Percentiles rank a stretch among this genome's conserved stretches.
Evolutionary conservation across 2,888 invertebrate genomes (phyloP).

Genomic region (Plagiodera versicolora): DNA sequence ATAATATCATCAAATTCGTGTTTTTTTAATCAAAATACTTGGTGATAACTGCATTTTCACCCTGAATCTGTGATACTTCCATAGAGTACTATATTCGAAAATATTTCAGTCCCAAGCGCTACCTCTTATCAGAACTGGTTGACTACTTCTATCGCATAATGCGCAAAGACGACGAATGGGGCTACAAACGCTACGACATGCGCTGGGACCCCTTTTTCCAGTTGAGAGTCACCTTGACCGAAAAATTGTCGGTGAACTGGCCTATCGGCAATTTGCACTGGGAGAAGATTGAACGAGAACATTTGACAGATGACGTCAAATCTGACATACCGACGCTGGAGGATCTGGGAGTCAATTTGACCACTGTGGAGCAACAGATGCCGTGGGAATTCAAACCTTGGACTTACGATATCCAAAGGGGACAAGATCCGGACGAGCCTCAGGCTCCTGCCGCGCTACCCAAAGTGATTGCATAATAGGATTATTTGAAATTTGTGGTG

Average conservation of each 20-base stretch:
- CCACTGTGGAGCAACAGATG: constrained; percentile 76
- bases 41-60: too few relatives aligned
- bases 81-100: too few relatives aligned
- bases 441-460: constrained; percentile 68
- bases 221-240: constrained; percentile 65
- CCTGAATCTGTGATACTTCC: too few relatives aligned
- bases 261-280: constrained; percentile 72
- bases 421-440: constrained; percentile 72
- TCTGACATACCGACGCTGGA: constrained; percentile 74
- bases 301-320: constrained; percentile 69
- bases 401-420: constrained; percentile 71
- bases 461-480: constrained; percentile 49
- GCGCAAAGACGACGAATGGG: constrained; percentile 67
- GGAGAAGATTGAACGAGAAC: constrained; percentile 83
- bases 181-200: constrained; percentile 72
- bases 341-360: constrained; percentile 82
- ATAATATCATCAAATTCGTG: too few relatives aligned
- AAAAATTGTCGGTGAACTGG: constrained; percentile 64
- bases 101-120: constrained; percentile 67
- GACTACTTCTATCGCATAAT: constrained; percentile 81
- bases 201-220: constrained; percentile 70
- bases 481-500: too few relatives aligned
- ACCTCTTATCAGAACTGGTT: constrained; percentile 75
- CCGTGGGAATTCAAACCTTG: constrained; percentile 79
- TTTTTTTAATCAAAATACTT: too few relatives aligned